phyloP scores from a whole-genome alignment of 2,888 invertebrate genomes.

The Athetis lepigone region DNA sequence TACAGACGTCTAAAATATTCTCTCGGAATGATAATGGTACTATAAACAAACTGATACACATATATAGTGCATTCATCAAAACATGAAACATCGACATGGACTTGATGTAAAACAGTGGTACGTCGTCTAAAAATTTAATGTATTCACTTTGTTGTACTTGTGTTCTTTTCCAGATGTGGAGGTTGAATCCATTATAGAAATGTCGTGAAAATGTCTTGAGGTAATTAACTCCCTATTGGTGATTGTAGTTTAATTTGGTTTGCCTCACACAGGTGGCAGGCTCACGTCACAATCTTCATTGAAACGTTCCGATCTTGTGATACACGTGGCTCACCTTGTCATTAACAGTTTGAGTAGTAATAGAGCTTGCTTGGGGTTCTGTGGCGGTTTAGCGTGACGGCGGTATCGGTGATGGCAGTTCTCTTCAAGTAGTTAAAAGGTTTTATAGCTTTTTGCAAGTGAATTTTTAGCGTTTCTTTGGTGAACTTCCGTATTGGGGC shows the following conservation, averaged over 20 bases:
- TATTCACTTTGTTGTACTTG: slow-evolving; percentile 91
- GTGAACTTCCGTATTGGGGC: slow-evolving; percentile 50
- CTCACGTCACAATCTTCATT: slow-evolving; percentile 61
- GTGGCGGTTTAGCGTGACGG: slow-evolving; percentile 74
- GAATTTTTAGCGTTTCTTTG: slow-evolving; percentile 58
- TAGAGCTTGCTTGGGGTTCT: slow-evolving; percentile 87
- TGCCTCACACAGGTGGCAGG: slow-evolving; percentile 78
- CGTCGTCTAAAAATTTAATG: slow-evolving; percentile 80
- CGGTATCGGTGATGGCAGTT: slow-evolving; percentile 80
- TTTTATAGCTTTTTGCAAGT: slow-evolving; percentile 64
- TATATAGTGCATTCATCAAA: slow-evolving; percentile 50
- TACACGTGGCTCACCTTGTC: slow-evolving; percentile 67
- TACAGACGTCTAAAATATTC: slow-evolving; percentile 23
- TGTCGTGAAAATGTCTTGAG: slow-evolving; percentile 90
- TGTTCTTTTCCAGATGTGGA: slow-evolving; percentile 91
- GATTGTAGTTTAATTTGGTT: slow-evolving; percentile 87
- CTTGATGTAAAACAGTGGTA: slow-evolving; percentile 89
- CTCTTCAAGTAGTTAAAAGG: slow-evolving; percentile 46
- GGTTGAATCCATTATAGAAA: slow-evolving; percentile 90
- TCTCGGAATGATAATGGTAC: slow-evolving; percentile 51
- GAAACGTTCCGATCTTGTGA: slow-evolving; percentile 54
- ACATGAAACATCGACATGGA: slow-evolving; percentile 78
- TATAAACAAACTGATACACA: slow-evolving; percentile 45
- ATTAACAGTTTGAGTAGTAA: slow-evolving; percentile 81
- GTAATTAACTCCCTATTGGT: slow-evolving; percentile 90